Evolutionary conservation across 2,113 vertebrate genomes (phyloP), one percentile per base, ranked within the genome.

Genomic region (Cinclus cinclus): DNA sequence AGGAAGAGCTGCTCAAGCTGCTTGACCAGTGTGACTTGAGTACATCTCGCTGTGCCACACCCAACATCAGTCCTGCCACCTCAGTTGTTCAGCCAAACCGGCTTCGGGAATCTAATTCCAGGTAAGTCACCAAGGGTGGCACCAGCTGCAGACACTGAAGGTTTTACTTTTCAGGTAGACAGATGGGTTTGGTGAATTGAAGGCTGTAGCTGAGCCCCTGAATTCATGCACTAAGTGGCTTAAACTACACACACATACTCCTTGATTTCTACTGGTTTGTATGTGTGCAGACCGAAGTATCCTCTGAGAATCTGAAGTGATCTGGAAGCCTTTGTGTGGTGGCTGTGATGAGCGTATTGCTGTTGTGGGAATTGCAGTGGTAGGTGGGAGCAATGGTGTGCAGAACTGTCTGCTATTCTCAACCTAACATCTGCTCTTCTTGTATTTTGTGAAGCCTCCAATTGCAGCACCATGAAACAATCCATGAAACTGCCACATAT

Each of bases 11-110:
- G 33, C 98, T 99, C 63, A 99, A 99, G 95, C 94, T 99, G 87
- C 96, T 99, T 94, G 99, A 99, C 94, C 99, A 99, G 92, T 99
- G 99, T 91, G 99, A 99, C 91, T 96, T 99, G 92, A 99, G 99
- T 93, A 98, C 99, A 0, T 99, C 99, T 30, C 99, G 99, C 89
- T 99, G 99, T 74, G 99, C 98, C 13, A 99, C 99, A 6, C 99
- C 99, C 31, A 99, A 98, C 96, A 99, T 99, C 63, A 99, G 99
- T 94, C 99, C 99, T 6, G 99, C 99, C 78, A 98, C 99, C 13
- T 99, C 99, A 0, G 98, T 99, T 52, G 97, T 99, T 92, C 99
- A 99, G 96, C 99, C 99, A 86, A 98, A 98, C 87, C 98, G 99
- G 9, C 98, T 99, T 24, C 97, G 98, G 20, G 99, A 99, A 75